Percentiles rank a stretch among this genome's conserved stretches.
Evolutionary conservation across 2,113 vertebrate species (phyloP).

Genomic region (Murina feae): DNA sequence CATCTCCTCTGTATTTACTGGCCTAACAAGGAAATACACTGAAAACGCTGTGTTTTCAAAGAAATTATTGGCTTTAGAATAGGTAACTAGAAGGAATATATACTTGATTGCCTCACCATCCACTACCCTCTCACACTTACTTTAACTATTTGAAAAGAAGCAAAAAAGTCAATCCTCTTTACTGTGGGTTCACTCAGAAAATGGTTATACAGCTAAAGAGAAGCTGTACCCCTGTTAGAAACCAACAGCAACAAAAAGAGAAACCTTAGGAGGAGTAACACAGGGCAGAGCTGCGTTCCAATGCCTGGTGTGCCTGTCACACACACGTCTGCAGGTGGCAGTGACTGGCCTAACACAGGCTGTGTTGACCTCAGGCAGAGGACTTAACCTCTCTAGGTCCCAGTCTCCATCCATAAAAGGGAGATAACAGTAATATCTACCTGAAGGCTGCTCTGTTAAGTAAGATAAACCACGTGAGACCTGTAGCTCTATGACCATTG

Average conservation of each 20-base stretch:
- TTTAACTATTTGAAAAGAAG: conserved; percentile 16
- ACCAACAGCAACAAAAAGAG: background rate
- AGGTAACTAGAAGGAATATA: background rate
- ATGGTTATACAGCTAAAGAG: background rate
- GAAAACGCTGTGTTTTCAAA: background rate
- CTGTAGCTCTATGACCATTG: background rate
- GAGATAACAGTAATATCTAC: background rate
- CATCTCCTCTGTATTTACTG: background rate
- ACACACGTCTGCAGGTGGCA: background rate
- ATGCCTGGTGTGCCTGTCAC: background rate
- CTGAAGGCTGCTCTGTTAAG: background rate
- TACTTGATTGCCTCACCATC: background rate
- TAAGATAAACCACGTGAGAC: background rate
- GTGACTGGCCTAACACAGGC: background rate
- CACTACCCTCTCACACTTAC: background rate
- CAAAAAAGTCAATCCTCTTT: background rate
- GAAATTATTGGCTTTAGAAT: conserved; percentile 13
- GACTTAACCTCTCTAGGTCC: background rate
- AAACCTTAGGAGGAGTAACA: background rate
- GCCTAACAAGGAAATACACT: background rate
- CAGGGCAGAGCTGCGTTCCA: background rate
- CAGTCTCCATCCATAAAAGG: background rate
- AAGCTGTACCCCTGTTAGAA: background rate
- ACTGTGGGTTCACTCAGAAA: background rate
- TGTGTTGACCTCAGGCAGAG: background rate